Evolutionary conservation across 2,888 invertebrate species (phyloP), one percentile per base, ranked within the genome.

Genomic region (Drosophila diplacantha): DNA sequence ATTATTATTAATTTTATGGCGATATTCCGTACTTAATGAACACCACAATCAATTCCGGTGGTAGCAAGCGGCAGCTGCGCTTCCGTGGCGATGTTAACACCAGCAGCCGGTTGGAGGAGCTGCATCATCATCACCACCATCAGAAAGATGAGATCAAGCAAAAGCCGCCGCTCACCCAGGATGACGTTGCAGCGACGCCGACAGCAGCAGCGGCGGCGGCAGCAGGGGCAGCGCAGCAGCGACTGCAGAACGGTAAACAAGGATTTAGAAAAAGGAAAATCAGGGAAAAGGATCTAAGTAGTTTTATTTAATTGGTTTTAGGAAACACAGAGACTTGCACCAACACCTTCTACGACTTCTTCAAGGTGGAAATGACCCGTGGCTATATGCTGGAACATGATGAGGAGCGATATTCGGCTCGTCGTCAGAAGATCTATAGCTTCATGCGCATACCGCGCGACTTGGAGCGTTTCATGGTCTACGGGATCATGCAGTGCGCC

Each of bases 401-500:
- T 84, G 97, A 98, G 87, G 96, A 96, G 85, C 92, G 97, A 51
- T 99, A 96, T 89, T 94, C 96, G 24, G 97, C 97, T 3, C 92
- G 98, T 72, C 90, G 99, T 62, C 96, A 98, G 86, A 96, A 97
- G 89, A 96, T 99, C 44, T 99, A 99, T 87, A 96, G 97, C 0
- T 99, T 99, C 86, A 94, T 99, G 90, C 95, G 95, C 90, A 96
- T 99, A 85, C 97, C 99, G 3, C 91, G 93, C 79, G 96, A 98
- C 89, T 91, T 96, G 37, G 96, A 96, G 85, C 94, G 95, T 82
- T 97, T 97, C 84, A 95, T 98, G 93, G 91, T 92, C 1, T 98
- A 96, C 89, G 98, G 97, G 32, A 96, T 97, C 84, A 93, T 97
- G 89, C 96, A 96, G 89, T 99, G 99, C 89, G 94, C 96, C 29